Base-by-base conservation (phyloP, 2,797 vertebrate genomes). In the Melopsittacus undulatus region DNA sequence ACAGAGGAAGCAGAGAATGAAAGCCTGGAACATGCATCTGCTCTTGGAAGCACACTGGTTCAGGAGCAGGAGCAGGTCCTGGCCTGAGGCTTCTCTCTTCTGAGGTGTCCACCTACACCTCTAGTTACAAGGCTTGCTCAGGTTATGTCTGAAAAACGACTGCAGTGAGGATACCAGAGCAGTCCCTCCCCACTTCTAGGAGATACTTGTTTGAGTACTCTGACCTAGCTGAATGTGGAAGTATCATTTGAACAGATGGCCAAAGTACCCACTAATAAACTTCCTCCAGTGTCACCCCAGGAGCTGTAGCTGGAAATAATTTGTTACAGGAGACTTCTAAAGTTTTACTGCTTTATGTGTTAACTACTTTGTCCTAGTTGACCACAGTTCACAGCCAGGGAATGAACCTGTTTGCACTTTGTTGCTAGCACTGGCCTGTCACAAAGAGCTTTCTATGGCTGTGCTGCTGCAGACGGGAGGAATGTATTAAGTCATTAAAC, bases 301-400 rank as follows among this genome's bases (percentile, higher is more conserved):
- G 26, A 91, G 36, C 54, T 67, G 43, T 64, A 77, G n/a, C 68
- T 89, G 78, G 59, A 89, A 95, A 61, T 67, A 82, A 84, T 87
- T 82, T 87, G 32, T 59, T 69, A 2, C 1, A 48, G 43, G n/a
- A 76, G 76, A 72, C n/a, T 18, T 64, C 36, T 75, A 30, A 92
- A 83, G 67, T 20, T 43, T 48, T 10, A 29, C 6, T 19, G 4
- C 59, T 93, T 90, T 10, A 6, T 66, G 92, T 90, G 36, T 64
- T 76, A 83, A 63, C 59, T 63, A 17, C 46, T 93, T 89, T 56
- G 46, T 82, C 59, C 70, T 51, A 45, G 30, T 4, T 91, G 61
- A 66, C 34, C 16, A 3, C 7, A 21, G 49, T 32, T 83, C 17
- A 4, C 78, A 80, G 63, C 38, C n/a, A 26, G n/a, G 48, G 46